A percentile compares a stretch with the other conserved stretches of the same genome.
phyloP scores from a whole-genome alignment of 2,888 invertebrate species.

The Drosophila mimica region DNA sequence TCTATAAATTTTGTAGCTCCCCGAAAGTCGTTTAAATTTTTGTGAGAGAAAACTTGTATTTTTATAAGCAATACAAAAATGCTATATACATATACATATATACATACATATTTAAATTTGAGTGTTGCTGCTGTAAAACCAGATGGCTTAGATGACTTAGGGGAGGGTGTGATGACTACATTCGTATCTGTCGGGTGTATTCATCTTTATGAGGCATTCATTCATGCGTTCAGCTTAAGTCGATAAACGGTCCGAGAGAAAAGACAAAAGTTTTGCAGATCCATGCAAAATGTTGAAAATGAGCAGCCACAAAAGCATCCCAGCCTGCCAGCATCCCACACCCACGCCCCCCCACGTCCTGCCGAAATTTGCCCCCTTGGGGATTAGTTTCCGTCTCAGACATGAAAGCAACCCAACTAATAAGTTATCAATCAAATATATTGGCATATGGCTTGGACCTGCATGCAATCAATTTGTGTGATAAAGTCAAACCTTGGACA shows the following conservation, averaged over 20 bases:
- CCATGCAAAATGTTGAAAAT: constrained; percentile 65
- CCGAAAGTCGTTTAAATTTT: constrained; percentile 51
- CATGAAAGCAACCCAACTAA: constrained; percentile 69
- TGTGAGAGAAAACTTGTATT: constrained; percentile 46
- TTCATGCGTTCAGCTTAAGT: constrained; percentile 70
- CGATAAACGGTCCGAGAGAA: constrained; percentile 53
- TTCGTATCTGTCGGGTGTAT: constrained; percentile 55
- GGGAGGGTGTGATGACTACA: constrained; percentile 11
- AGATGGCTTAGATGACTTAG: constrained; percentile 7
- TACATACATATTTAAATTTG: constrained; percentile 50
- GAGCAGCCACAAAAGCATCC: constrained; percentile 4
- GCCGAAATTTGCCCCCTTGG: constrained; percentile 17
- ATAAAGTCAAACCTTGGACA: constrained; percentile 57
- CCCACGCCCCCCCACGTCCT: too few species aligned
- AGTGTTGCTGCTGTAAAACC: constrained; percentile 32
- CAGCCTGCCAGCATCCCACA: neutral
- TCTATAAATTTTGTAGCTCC: constrained; percentile 65
- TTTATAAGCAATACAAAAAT: constrained; percentile 29
- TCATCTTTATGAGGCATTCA: constrained; percentile 79
- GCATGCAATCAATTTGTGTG: constrained; percentile 63
- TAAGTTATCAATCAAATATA: constrained; percentile 80
- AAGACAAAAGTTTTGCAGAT: constrained; percentile 73
- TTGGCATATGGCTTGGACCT: constrained; percentile 72
- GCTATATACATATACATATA: constrained; percentile 3
- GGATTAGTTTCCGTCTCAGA: constrained; percentile 47